phyloP scores from a whole-genome alignment of 2,888 invertebrate genomes.

The Periphyllus acericola region DNA sequence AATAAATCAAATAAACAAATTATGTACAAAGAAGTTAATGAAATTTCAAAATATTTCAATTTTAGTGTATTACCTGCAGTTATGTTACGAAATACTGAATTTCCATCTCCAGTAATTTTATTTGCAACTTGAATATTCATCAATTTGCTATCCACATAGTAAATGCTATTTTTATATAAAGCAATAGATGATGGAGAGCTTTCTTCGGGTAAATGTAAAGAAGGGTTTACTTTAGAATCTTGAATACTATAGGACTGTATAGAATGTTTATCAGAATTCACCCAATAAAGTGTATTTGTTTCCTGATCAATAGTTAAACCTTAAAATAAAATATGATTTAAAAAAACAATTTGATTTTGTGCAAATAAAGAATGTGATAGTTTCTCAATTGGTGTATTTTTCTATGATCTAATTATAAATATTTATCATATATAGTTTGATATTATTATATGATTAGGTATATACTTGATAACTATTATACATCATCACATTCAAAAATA shows the following conservation, averaged over 20 bases:
- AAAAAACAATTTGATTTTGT: too few relatives aligned
- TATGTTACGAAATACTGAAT: slow-evolving; percentile 72
- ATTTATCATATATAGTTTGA: too few relatives aligned
- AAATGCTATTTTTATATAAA: slow-evolving; percentile 73
- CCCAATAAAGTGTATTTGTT: slow-evolving; percentile 78
- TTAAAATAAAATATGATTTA: slow-evolving; percentile 66
- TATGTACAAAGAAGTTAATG: not conserved
- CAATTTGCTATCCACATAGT: slow-evolving; percentile 77
- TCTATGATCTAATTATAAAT: too few relatives aligned
- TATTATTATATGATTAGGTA: too few relatives aligned
- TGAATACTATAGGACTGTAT: slow-evolving; percentile 74
- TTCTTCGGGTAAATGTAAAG: slow-evolving; percentile 54
- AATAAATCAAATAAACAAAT: not conserved
- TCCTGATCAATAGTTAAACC: slow-evolving; percentile 75
- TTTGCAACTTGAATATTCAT: slow-evolving; percentile 72
- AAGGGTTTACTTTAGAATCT: slow-evolving; percentile 47
- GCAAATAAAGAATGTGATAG: too few relatives aligned
- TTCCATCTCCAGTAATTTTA: slow-evolving; percentile 71
- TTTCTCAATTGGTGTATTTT: too few relatives aligned
- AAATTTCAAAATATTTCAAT: not conserved
- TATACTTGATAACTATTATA: too few relatives aligned
- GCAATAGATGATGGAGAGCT: slow-evolving; percentile 74
- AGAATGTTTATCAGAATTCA: slow-evolving; percentile 71
- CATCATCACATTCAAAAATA: too few relatives aligned
- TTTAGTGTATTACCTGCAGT: slow-evolving; percentile 67